Evolutionary conservation across 2,888 invertebrate species (phyloP).

Genomic region (Frankliniella fusca): DNA sequence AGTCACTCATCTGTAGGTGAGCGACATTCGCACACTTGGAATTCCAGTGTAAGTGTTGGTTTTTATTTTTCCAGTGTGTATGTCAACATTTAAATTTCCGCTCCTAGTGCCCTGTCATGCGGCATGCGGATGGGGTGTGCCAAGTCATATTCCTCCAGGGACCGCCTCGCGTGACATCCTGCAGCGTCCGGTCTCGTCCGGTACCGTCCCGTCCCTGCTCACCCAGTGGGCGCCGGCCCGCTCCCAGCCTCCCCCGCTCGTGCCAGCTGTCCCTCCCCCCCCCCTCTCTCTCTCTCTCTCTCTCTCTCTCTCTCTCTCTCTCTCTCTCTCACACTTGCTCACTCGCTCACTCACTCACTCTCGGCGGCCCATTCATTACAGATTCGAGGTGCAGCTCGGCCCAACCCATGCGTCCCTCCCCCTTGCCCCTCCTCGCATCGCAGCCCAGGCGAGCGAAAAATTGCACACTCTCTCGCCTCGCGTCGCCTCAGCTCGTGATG

Average conservation of each 20-base stretch:
- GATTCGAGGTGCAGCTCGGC: constrained; percentile 14
- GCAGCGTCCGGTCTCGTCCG: too few relatives aligned
- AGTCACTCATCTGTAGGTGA: too few relatives aligned
- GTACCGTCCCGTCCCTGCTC: too few relatives aligned
- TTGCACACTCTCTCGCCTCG: neutral
- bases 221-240: too few relatives aligned
- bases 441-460: neutral
- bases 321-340: neutral
- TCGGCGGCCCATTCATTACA: neutral
- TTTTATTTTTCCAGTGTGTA: too few relatives aligned
- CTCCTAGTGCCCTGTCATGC: too few relatives aligned
- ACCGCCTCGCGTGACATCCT: too few relatives aligned
- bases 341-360: neutral
- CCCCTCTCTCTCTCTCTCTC: neutral
- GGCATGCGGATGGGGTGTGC: too few relatives aligned
- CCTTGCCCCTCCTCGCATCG: neutral
- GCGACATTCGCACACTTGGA: too few relatives aligned
- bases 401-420: neutral
- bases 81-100: too few relatives aligned
- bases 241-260: neutral
- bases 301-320: neutral
- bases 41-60: too few relatives aligned
- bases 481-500: neutral
- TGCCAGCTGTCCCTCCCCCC: neutral
- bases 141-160: too few relatives aligned